phyloP scores from a whole-genome alignment of 2,797 vertebrate genomes.

The Mergus octosetaceus region DNA sequence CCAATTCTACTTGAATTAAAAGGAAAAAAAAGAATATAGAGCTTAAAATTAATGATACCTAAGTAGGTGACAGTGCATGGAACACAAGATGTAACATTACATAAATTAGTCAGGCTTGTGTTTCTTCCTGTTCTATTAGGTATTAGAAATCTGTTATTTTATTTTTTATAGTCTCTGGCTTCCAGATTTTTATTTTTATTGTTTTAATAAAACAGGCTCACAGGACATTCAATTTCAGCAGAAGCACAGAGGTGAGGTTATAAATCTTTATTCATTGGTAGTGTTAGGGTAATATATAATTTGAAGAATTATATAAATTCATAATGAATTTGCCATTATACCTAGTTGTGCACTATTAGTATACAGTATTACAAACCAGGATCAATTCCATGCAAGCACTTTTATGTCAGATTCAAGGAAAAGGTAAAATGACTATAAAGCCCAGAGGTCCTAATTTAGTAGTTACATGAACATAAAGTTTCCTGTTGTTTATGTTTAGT shows the following conservation, averaged over 20 bases:
- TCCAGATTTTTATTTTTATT: slow-evolving; percentile 35
- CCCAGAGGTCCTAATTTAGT: slow-evolving; percentile 28
- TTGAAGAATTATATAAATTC: neutral
- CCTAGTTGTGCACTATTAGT: neutral
- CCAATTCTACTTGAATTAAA: neutral
- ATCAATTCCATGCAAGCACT: slow-evolving; percentile 33
- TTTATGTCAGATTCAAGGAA: slow-evolving; percentile 32
- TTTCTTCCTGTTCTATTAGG: neutral
- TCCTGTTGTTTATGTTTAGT: slow-evolving; percentile 9
- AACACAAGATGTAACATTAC: neutral
- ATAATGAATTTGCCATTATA: neutral
- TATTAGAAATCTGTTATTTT: slow-evolving; percentile 5
- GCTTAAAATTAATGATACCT: neutral
- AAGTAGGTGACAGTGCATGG: neutral
- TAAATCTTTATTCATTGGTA: neutral
- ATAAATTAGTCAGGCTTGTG: neutral
- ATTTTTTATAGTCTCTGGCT: neutral
- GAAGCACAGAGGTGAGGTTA: neutral
- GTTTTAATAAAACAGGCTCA: slow-evolving; percentile 17
- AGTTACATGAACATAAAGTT: neutral
- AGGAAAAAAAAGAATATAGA: neutral
- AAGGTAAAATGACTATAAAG: slow-evolving; percentile 7
- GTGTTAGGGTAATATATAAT: neutral
- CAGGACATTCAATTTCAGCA: neutral
- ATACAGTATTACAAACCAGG: neutral